Conservation (phyloP, 1,140 invertebrate species). For the Ganaspis sp. region DNA sequence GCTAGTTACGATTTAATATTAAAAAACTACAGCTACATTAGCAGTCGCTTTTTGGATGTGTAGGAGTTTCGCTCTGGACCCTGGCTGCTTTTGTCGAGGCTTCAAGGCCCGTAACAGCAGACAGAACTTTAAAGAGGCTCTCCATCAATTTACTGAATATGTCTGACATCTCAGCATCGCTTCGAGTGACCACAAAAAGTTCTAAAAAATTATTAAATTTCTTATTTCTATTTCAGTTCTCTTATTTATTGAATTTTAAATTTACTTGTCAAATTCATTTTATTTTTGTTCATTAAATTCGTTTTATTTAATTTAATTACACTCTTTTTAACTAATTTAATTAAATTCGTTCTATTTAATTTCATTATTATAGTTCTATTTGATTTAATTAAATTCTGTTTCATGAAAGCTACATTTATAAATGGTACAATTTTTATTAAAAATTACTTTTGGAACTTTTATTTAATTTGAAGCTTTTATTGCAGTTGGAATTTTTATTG, state of each 20-base stretch:
- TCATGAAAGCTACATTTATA: too few species aligned
- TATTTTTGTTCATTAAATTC: too few species aligned
- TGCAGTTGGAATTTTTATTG: too few species aligned
- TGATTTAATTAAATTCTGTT: too few species aligned
- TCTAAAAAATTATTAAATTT: slow-evolving; percentile 68
- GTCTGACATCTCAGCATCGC: slow-evolving; percentile 80
- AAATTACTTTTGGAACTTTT: too few species aligned
- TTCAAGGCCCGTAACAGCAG: slow-evolving; percentile 78
- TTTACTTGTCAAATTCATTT: slow-evolving; percentile 21
- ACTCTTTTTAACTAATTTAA: too few species aligned
- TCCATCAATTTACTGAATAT: slow-evolving; percentile 82
- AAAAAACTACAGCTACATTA: slow-evolving; percentile 52
- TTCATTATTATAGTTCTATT: too few species aligned
- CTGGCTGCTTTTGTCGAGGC: slow-evolving; percentile 67
- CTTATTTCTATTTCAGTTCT: background rate
- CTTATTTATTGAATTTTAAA: slow-evolving; percentile 27
- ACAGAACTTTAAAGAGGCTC: slow-evolving; percentile 81
- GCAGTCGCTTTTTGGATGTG: slow-evolving; percentile 70
- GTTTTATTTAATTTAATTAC: too few species aligned
- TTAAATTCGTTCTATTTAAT: too few species aligned
- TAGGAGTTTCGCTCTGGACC: slow-evolving; percentile 64
- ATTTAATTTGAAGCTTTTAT: too few species aligned
- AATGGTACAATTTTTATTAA: too few species aligned
- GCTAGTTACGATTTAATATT: slow-evolving; percentile 15
- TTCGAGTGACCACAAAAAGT: slow-evolving; percentile 80